A percentile compares a stretch with the other conserved stretches of the same genome.
These are phyloP conservation scores for Odontomyia ornata DNA, from an alignment of 2,888 invertebrate genomes.

Conservation along the genomic window DNA sequence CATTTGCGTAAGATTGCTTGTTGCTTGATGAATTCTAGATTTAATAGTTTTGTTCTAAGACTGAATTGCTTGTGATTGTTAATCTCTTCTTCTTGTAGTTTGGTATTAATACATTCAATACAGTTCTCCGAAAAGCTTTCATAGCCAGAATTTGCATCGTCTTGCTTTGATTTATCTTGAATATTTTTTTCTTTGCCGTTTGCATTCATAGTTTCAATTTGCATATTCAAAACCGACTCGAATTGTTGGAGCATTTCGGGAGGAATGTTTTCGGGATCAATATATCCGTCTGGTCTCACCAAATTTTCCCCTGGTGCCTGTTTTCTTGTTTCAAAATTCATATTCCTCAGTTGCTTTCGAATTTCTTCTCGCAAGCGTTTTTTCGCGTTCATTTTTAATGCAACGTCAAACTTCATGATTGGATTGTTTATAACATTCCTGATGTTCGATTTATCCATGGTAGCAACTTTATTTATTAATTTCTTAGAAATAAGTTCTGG, in stretches of 20 bases:
- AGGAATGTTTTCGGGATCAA: slow-evolving; percentile 60
- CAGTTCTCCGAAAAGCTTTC: background rate
- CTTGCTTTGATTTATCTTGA: background rate
- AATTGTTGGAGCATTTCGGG: slow-evolving; percentile 59
- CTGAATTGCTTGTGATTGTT: background rate
- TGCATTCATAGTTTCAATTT: background rate
- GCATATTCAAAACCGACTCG: slow-evolving; percentile 57
- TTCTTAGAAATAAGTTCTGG: slow-evolving; percentile 47
- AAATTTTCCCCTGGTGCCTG: slow-evolving; percentile 45
- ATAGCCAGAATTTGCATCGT: background rate
- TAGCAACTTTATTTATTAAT: slow-evolving; percentile 57
- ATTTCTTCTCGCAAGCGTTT: slow-evolving; percentile 59
- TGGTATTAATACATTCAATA: background rate
- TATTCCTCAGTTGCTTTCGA: slow-evolving; percentile 58
- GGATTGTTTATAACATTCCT: slow-evolving; percentile 62
- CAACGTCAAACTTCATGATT: slow-evolving; percentile 60
- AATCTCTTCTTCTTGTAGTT: background rate
- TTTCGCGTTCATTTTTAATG: slow-evolving; percentile 58
- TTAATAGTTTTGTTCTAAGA: slow-evolving; percentile 24
- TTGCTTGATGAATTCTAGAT: slow-evolving; percentile 11
- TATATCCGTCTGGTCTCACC: slow-evolving; percentile 59
- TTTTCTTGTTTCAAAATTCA: slow-evolving; percentile 55
- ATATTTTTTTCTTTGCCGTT: background rate
- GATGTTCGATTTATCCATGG: slow-evolving; percentile 60
- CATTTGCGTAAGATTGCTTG: slow-evolving; percentile 36